These are phyloP conservation scores for Acrossocheilus wenchowensis DNA, from an alignment of 2,797 vertebrate genomes.

Conservation along the genomic window DNA sequence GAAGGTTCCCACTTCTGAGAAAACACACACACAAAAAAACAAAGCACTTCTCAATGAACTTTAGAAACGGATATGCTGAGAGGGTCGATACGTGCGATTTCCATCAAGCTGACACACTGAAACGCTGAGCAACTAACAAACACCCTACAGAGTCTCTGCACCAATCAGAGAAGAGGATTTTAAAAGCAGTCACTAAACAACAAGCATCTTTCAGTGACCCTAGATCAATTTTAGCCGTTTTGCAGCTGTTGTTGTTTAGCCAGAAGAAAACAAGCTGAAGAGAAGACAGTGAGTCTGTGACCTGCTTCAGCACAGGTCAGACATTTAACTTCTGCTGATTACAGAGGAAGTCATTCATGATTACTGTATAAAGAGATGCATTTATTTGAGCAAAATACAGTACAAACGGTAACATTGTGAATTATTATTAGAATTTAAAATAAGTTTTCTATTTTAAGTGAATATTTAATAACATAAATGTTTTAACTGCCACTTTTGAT, in stretches of 20 bases:
- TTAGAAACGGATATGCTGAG: neutral
- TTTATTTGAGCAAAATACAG: neutral
- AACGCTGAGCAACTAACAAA: neutral
- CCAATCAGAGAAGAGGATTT: neutral
- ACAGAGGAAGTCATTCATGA: neutral
- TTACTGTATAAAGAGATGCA: neutral
- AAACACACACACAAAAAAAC: neutral
- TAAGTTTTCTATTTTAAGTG: neutral
- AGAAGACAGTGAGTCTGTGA: slow-evolving; percentile 3
- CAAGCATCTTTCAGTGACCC: neutral
- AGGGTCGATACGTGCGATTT: neutral
- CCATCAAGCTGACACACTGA: neutral
- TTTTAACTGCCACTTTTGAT: neutral
- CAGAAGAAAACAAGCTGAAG: neutral
- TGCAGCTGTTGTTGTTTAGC: slow-evolving; percentile 7
- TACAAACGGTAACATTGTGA: neutral
- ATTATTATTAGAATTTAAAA: neutral
- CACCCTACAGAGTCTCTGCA: neutral
- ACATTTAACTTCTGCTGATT: neutral
- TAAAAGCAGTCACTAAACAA: neutral
- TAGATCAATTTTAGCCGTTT: neutral
- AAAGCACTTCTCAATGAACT: neutral
- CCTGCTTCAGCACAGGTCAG: neutral
- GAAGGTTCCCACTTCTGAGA: neutral
- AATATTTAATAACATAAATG: neutral